Base-by-base conservation (phyloP, 2,888 invertebrate species). In the Pyrgus malvae region DNA sequence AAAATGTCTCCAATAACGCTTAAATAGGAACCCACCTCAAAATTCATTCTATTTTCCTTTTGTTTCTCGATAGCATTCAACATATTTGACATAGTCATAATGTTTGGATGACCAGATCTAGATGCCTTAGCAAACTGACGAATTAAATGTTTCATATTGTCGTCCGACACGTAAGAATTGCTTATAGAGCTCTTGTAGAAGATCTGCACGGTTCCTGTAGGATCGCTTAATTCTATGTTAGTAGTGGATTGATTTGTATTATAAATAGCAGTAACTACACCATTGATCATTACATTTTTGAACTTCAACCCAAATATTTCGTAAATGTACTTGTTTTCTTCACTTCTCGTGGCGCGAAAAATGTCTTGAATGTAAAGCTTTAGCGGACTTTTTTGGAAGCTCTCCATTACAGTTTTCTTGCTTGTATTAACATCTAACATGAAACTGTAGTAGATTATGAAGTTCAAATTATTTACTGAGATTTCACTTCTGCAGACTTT, bases 281-380 rank as follows among this genome's bases (percentile, higher is more conserved):
- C 89, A 19, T 89, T 85, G 50, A 90, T 70, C 79, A 80, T 84
- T 7, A 88, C 62, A 56, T 89, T 89, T 68, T 90, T 90, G 62
- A 89, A 88, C 48, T 70, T 76, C 8, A 78, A 38, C 0, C 77
- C 78, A 45, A 87, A 87, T 11, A 88, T 61, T 65, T 86, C 80
- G 60, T 86, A 87, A 25, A 81, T 68, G 57, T 88, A 90, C 65
- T 80, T 84, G 63, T 80, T 80, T 59, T 76, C 69, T 8, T 57
- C 51, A n/a, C 69, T 73, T 50, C 68, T 67, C 60, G 70, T 74
- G 9, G 88, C 88, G 60, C 89, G 85, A 65, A 74, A 88, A 50
- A 88, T 73, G 56, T 90, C 90, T 73, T 89, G 90, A 33, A 89
- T 78, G 64, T 82, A 87, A 2, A 89, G 48, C 64, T 90, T 90